A percentile compares a stretch with the other conserved stretches of the same genome.
Evolutionary conservation across 2,797 vertebrate species (phyloP).

Genomic region (Gymnothorax javanicus): DNA sequence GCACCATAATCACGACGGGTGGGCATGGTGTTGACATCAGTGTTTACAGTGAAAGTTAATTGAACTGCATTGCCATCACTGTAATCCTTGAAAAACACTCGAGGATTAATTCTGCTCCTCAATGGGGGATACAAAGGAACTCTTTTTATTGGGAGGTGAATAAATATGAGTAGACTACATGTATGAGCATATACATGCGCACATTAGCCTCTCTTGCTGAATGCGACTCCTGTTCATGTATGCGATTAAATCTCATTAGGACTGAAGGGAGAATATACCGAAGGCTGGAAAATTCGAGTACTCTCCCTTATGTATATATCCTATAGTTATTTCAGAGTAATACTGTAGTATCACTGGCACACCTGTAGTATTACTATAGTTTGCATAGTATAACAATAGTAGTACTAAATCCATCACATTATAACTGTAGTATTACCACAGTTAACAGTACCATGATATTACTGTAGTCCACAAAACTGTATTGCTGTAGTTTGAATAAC

Average conservation of each 20-base stretch:
- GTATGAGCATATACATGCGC: background rate
- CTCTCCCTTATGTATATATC: no score
- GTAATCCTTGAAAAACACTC: background rate
- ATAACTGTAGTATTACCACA: no score
- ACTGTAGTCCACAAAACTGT: no score
- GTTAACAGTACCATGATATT: no score
- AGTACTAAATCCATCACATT: no score
- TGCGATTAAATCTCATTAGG: background rate
- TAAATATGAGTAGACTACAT: background rate
- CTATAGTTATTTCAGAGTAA: no score
- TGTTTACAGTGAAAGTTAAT: background rate
- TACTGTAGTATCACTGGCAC: no score
- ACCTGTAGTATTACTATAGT: no score
- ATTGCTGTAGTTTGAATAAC: no score
- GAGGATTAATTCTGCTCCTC: background rate
- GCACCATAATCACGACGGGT: constrained; percentile 9
- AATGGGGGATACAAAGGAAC: background rate
- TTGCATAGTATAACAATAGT: no score
- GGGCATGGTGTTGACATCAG: background rate
- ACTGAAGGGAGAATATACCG: background rate
- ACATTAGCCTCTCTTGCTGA: background rate
- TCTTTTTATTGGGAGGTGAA: background rate
- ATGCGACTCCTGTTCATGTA: background rate
- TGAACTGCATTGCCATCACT: constrained; percentile 35
- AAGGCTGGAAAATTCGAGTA: no score